Base-by-base conservation (phyloP, 1,140 invertebrate genomes). In the Anastrepha ludens region DNA sequence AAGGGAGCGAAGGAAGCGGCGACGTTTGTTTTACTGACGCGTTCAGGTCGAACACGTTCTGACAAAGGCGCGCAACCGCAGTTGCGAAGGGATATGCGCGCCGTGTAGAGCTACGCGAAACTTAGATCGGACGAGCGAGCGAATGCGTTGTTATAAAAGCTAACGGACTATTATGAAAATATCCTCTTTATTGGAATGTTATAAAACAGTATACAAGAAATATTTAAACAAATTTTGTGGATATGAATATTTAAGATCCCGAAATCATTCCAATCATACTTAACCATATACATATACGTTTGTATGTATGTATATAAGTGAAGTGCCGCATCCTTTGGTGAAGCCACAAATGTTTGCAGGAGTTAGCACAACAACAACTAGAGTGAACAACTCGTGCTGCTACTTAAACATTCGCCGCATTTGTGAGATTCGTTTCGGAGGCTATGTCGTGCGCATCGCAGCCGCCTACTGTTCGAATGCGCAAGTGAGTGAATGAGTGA, bases 1-100 rank as follows among this genome's bases (percentile, higher is more conserved):
- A 55, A 62, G 85, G 55, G 85, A 60, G 41, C 29, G 59, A 67
- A 87, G 50, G 65, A 87, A 70, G 44, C 41, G 41, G 50, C 5
- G 55, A 44, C 41, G 60, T n/a, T 70, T 5, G 39, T 44, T 65
- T 62, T 13, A 29, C 39, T 60, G 74, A 17, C 74, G 29, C 60
- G 44, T 74, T 60, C 70, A 87, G n/a, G 87, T 87, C 29, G 67
- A 81, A 87, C 87, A 55, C 15, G 70, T 81, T 87, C 87, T 87
- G 59, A 39, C 55, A 78, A 74, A 74, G 55, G 47, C 47, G 50
- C 47, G 41, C 67, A 78, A 39, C n/a, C 87, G 70, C 70, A 87
- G 65, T 87, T 55, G n/a, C 29, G 59, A 87, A 87, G 87, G 87
- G 70, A 87, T 87, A 62, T 29, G 87, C 67, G 87, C 47, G 87